Evolutionary conservation across 2,113 vertebrate genomes (phyloP).

Genomic region (Gobiocypris rarus): DNA sequence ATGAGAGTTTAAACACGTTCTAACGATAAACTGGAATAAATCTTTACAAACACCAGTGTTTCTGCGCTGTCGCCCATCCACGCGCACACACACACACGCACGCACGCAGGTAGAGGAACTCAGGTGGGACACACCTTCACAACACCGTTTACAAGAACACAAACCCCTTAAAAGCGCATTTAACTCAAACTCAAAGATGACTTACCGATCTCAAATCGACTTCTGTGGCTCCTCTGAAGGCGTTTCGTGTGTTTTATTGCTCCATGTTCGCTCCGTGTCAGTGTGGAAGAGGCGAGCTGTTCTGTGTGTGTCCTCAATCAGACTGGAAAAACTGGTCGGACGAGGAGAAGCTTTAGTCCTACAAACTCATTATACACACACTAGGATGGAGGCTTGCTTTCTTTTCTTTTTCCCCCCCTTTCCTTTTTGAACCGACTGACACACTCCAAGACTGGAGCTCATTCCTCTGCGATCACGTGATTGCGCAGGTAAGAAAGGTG

Average conservation of each 20-base stretch:
- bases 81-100: too few species aligned
- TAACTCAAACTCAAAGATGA: neutral
- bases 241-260: neutral
- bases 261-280: constrained; percentile 15
- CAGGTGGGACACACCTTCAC: neutral
- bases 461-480: constrained; percentile 15
- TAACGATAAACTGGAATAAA: neutral
- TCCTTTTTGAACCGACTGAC: neutral
- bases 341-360: constrained; percentile 17
- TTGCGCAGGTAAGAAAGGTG: constrained; percentile 41
- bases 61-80: neutral
- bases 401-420: neutral
- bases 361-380: constrained; percentile 18
- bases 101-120: constrained; percentile 25
- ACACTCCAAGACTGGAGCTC: neutral
- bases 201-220: constrained; percentile 13
- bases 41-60: neutral
- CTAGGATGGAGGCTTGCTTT: neutral
- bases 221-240: neutral
- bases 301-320: neutral
- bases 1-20: neutral
- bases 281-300: neutral
- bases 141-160: neutral
- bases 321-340: constrained; percentile 41
- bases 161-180: neutral